Conservation (phyloP, 2,797 vertebrate genomes). For the Pseudochaenichthys georgianus region DNA sequence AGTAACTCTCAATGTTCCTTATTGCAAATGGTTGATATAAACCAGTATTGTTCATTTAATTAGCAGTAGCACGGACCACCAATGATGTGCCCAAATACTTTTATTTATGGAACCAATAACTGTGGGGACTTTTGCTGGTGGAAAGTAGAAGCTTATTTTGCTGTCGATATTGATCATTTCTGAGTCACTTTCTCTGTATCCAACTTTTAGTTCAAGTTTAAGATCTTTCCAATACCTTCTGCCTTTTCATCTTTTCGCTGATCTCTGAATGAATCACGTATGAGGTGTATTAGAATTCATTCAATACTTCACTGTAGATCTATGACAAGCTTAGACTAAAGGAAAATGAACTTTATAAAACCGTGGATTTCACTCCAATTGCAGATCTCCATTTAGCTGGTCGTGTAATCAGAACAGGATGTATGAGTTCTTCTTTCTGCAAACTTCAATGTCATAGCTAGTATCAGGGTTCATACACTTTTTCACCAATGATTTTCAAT, state of each 20-base stretch:
- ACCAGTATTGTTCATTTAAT: not conserved
- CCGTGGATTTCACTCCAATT: conserved; percentile 4
- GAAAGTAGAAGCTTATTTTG: too few species aligned
- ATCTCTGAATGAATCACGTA: conserved; percentile 9
- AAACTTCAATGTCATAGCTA: not conserved
- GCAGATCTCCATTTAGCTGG: not conserved
- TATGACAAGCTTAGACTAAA: conserved; percentile 4
- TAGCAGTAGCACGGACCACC: too few species aligned
- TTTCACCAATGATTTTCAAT: too few species aligned
- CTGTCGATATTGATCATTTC: too few species aligned
- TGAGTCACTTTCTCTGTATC: not conserved
- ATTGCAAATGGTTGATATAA: not conserved
- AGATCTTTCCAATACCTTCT: not conserved
- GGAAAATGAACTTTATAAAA: conserved; percentile 17
- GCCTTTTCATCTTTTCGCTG: conserved; percentile 3
- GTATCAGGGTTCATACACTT: too few species aligned
- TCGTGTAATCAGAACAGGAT: not conserved
- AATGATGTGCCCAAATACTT: too few species aligned
- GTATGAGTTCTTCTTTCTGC: not conserved
- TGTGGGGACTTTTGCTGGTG: too few species aligned
- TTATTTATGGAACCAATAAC: too few species aligned
- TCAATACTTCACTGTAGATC: conserved; percentile 3
- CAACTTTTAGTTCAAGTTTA: not conserved
- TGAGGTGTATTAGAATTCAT: conserved; percentile 9
- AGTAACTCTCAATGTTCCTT: conserved; percentile 14